Evolutionary conservation across 2,888 invertebrate genomes (phyloP), one percentile per base, ranked within the genome.

Genomic region (Chloromyia formosa): DNA sequence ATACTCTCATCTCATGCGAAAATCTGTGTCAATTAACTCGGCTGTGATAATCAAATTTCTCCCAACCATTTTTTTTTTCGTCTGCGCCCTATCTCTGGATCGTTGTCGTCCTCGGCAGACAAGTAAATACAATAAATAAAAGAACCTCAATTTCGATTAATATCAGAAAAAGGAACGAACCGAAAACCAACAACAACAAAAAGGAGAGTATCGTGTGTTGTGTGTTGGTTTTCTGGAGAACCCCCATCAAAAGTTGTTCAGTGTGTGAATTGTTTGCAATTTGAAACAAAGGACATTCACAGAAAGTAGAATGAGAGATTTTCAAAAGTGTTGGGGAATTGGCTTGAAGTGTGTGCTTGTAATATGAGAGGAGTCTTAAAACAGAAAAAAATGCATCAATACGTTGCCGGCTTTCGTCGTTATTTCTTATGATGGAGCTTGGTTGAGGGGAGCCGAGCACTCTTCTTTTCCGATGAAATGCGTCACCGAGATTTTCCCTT

Each of bases 21-120:
- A 71, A 58, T 56, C 56, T 56, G 56, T 71, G 56, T 71, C 56
- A 71, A 71, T 71, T 71, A 71, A 56, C 71, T 56, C 56, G 12
- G 22, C 71, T 56, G 27, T 35, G 71, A 71, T 71, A 71, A 71
- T 71, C 71, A 71, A 71, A 71, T 71, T 71, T 71, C 49, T 20
- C 35, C 35, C 27, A 35, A 35, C 3, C 27, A 7, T 2, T 69
- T 20, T 66, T n/a, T 23, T 23, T 69, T 22, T 53, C 22, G 14
- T 66, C 16, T 49, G 1, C 16, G 49, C 66, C 23, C 20, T n/a
- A 14, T 62, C 35, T 27, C 35, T 27, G 64, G 20, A 64, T 10
- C 20, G 16, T 49, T 45, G 49, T 66, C 45, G 66, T 35, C 27
- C 20, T 7, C n/a, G 45, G 49, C 49, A 49, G 49, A 7, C 7